Percentiles rank a stretch among this genome's conserved stretches.
Evolutionary conservation across 2,888 invertebrate species (phyloP).

Genomic region (Melieria omissa): DNA sequence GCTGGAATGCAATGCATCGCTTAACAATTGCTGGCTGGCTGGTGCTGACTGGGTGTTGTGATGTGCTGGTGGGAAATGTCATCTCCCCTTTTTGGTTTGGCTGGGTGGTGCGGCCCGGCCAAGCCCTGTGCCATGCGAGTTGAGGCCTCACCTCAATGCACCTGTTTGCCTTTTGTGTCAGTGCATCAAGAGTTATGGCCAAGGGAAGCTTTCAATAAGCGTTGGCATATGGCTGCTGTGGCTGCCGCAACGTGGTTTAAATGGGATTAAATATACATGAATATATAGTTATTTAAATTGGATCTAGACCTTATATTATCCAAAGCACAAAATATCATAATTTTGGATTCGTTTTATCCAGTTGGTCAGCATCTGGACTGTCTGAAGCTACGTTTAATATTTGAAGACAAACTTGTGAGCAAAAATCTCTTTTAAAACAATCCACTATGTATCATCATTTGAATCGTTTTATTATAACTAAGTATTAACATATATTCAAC

Average conservation of each 20-base stretch:
- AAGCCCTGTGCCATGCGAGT: background rate
- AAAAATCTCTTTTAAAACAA: too few relatives aligned
- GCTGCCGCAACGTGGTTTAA: background rate
- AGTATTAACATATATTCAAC: too few relatives aligned
- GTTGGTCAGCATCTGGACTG: too few relatives aligned
- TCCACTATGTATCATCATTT: too few relatives aligned
- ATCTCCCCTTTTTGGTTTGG: background rate
- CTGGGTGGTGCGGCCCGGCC: background rate
- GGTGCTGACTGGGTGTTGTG: too few relatives aligned
- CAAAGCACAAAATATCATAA: too few relatives aligned
- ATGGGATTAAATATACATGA: background rate
- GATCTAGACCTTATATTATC: too few relatives aligned
- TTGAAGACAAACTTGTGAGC: too few relatives aligned
- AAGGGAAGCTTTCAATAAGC: conserved; percentile 43
- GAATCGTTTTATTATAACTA: too few relatives aligned
- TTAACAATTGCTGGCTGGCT: background rate
- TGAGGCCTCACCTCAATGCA: background rate
- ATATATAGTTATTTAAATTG: background rate
- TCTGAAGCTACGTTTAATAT: too few relatives aligned
- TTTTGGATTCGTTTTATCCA: too few relatives aligned
- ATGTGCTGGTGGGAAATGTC: conserved; percentile 22
- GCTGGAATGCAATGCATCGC: conserved; percentile 27
- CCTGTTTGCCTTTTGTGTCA: conserved; percentile 17
- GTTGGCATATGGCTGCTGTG: background rate
- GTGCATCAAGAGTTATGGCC: conserved; percentile 44